These are phyloP conservation scores for Callitettix versicolor DNA, from an alignment of 1,140 invertebrate species.

Conservation along the genomic window DNA sequence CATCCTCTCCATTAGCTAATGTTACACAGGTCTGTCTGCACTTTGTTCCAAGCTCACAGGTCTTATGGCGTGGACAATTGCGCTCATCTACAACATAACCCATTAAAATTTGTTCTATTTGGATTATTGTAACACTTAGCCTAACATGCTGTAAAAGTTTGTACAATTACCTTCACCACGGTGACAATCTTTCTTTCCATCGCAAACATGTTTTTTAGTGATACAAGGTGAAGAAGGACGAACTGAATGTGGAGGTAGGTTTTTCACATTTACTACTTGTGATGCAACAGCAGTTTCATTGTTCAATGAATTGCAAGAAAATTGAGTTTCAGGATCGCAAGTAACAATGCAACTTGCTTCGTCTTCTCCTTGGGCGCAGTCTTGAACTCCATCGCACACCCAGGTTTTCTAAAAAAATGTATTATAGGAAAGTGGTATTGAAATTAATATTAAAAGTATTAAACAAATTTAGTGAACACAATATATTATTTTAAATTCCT, in stretches of 20 bases:
- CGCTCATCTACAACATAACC: slow-evolving; percentile 45
- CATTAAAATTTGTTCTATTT: too few relatives aligned
- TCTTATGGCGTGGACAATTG: slow-evolving; percentile 59
- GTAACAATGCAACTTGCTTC: slow-evolving; percentile 60
- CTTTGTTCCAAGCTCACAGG: slow-evolving; percentile 44
- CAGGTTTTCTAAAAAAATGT: slow-evolving; percentile 51
- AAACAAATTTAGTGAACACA: too few relatives aligned
- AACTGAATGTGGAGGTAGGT: background rate
- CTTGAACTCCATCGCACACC: slow-evolving; percentile 76
- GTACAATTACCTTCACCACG: slow-evolving; percentile 50
- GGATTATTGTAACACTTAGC: too few relatives aligned
- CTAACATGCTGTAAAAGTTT: too few relatives aligned
- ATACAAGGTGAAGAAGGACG: slow-evolving; percentile 41
- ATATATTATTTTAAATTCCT: too few relatives aligned
- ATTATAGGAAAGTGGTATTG: too few relatives aligned
- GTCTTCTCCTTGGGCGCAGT: slow-evolving; percentile 75
- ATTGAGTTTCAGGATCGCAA: slow-evolving; percentile 56
- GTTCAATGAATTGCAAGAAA: slow-evolving; percentile 42
- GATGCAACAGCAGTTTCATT: slow-evolving; percentile 12
- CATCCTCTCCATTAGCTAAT: slow-evolving; percentile 54
- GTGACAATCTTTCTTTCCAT: slow-evolving; percentile 62
- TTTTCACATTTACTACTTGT: too few relatives aligned
- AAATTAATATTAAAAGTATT: too few relatives aligned
- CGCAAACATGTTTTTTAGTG: slow-evolving; percentile 61
- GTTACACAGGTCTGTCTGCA: slow-evolving; percentile 64